Evolutionary conservation across 2,797 vertebrate species (phyloP), one percentile per base, ranked within the genome.

Genomic region (Parauchenoglanis ngamensis): DNA sequence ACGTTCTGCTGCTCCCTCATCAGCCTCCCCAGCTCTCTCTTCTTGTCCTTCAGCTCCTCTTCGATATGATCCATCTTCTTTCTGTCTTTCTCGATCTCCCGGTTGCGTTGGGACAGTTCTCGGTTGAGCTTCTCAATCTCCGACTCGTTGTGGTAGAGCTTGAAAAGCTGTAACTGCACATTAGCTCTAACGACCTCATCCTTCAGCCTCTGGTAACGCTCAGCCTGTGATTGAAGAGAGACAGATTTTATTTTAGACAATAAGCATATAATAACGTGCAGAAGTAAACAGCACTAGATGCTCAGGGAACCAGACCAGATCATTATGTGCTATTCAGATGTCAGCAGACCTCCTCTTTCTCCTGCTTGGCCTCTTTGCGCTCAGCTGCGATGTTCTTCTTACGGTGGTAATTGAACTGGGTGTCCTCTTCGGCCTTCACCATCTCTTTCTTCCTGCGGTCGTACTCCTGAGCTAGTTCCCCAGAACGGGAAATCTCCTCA

Each of bases 381-480:
- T 99, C 98, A 0, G 98, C 98, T 0, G 98, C 98, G 23, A 99
- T 99, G 92, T 99, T 99, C 76, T 99, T 99, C 92, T 99, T 99
- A 54, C 98, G 97, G 92, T 99, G 98, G 87, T 99, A 99, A 86
- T 99, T 99, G 88, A 99, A 99, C 90, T 99, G 98, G 0, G 98
- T 99, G 94, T 99, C 98, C 89, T 99, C 98, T 91, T 99, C 98
- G 0, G 98, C 98, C 89, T 99, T 99, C 81, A 99, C 97, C 98
- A 99, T 99, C 94, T 99, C 98, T 90, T 99, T 99, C 93, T 99
- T 98, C 76, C 97, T 92, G 56, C 98, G 96, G 84, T 99, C 98
- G n/a, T 91, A 90, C 54, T 91, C 90, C 67, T 91, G 90, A 2
- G 90, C 87, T 13, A 91, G 88, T 67, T 91, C 98, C 0, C 98